Percentiles rank a stretch among this genome's conserved stretches.
These are phyloP conservation scores for Erebia palarica DNA, from an alignment of 2,888 invertebrate species.

Conservation along the genomic window DNA sequence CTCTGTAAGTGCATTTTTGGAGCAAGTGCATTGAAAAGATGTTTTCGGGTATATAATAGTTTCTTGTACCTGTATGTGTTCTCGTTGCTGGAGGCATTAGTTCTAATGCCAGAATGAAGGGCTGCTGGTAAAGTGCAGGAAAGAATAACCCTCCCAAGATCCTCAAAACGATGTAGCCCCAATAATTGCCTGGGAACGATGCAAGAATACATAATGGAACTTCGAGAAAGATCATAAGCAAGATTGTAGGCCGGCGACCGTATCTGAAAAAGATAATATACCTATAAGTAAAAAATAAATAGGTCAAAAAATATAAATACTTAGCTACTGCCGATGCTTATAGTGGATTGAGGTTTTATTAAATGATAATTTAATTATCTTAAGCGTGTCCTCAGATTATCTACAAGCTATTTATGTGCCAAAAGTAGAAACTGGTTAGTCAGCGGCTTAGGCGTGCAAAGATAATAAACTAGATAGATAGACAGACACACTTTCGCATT, in stretches of 20 bases:
- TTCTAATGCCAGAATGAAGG: conserved; percentile 85
- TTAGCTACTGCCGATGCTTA: too few relatives aligned
- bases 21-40: not conserved
- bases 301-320: too few relatives aligned
- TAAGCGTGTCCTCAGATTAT: not conserved
- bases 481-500: too few relatives aligned
- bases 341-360: too few relatives aligned
- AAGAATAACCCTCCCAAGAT: conserved; percentile 85
- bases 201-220: conserved; percentile 84
- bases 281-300: too few relatives aligned
- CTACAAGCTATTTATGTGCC: too few relatives aligned
- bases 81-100: conserved; percentile 85
- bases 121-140: conserved; percentile 86
- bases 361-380: too few relatives aligned
- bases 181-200: conserved; percentile 83
- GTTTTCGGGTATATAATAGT: not conserved
- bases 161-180: conserved; percentile 82
- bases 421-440: too few relatives aligned
- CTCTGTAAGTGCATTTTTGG: too few relatives aligned
- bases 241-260: conserved; percentile 84
- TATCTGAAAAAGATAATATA: conserved; percentile 66
- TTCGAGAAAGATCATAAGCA: conserved; percentile 83
- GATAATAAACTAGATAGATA: too few relatives aligned
- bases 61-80: conserved; percentile 85
- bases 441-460: too few relatives aligned